A percentile compares a stretch with the other conserved stretches of the same genome.
Conservation (phyloP, 2,888 invertebrate species). For the Drosophila prolongata region DNA sequence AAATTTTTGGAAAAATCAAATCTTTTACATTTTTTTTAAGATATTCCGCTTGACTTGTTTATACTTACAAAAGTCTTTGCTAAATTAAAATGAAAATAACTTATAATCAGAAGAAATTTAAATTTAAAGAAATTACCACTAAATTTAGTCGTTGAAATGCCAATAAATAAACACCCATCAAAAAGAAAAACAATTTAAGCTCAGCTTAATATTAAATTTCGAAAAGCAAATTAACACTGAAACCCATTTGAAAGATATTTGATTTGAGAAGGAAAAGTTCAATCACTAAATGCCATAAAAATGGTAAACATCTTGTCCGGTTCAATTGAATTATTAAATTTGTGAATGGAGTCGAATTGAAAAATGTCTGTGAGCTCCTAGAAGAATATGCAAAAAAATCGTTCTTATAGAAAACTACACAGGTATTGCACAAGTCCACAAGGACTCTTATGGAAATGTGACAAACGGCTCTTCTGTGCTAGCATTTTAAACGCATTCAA, state of each 20-base stretch:
- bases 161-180: background rate
- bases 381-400: constrained; percentile 1
- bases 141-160: background rate
- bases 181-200: background rate
- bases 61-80: too few species aligned
- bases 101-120: too few species aligned
- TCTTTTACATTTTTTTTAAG: too few species aligned
- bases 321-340: constrained; percentile 32
- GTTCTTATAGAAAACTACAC: background rate
- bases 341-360: background rate
- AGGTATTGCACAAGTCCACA: background rate
- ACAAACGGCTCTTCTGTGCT: background rate
- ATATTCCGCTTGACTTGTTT: too few species aligned
- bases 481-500: background rate
- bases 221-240: background rate
- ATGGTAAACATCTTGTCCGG: background rate
- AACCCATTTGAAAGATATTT: constrained; percentile 21
- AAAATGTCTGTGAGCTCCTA: background rate
- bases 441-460: constrained; percentile 4
- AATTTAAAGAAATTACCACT: too few species aligned
- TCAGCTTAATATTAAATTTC: background rate
- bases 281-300: constrained; percentile 7
- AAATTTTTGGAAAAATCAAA: too few species aligned
- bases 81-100: too few species aligned
- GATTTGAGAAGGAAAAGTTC: background rate